phyloP scores from a whole-genome alignment of 2,797 vertebrate species.

The Delichon dasypus region DNA sequence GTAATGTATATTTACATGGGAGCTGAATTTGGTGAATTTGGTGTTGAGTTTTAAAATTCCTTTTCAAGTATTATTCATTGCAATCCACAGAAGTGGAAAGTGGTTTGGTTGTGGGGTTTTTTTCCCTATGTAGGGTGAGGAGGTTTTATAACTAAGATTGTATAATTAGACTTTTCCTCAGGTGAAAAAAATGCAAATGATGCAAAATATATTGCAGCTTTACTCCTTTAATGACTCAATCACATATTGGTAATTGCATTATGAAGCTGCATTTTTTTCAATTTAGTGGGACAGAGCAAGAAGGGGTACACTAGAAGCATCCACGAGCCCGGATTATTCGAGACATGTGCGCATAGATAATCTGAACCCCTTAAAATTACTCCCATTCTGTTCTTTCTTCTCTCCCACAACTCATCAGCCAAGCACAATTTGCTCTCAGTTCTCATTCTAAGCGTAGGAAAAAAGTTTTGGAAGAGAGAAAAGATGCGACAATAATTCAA shows the following conservation, averaged over 20 bases:
- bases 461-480: background rate
- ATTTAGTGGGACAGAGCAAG: background rate
- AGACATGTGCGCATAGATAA: background rate
- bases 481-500: background rate
- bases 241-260: background rate
- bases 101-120: background rate
- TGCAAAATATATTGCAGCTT: background rate
- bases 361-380: background rate
- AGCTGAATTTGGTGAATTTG: background rate
- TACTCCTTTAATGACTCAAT: background rate
- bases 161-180: background rate
- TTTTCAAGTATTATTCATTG: background rate
- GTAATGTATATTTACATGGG: background rate
- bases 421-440: background rate
- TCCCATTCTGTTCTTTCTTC: background rate
- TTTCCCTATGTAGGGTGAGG: background rate
- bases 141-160: background rate
- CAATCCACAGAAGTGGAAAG: background rate
- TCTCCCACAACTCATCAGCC: background rate
- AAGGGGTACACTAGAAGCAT: background rate
- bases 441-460: background rate
- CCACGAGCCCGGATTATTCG: background rate
- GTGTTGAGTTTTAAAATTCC: background rate
- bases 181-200: background rate
- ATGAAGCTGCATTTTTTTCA: background rate